Evolutionary conservation across 2,113 vertebrate species (phyloP), one percentile per base, ranked within the genome.

Genomic region (Nothocercus nigrocapillus): DNA sequence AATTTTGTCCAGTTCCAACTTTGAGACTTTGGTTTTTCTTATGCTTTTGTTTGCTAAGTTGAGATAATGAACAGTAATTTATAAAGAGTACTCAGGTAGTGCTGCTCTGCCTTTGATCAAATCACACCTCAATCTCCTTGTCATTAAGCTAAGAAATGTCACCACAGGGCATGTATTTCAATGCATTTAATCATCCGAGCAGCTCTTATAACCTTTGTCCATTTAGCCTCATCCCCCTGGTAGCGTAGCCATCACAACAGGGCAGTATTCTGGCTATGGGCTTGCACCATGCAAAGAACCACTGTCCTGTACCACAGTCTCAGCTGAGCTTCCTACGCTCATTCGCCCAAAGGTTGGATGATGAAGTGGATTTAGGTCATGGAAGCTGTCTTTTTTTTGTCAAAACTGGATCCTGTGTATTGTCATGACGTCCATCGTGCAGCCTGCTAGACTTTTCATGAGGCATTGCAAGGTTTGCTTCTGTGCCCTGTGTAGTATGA

Each of bases 41-140:
- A 68, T 73, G 53, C 36, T 82, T 89, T 88, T 94, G 5, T 91
- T 87, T 89, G 47, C 38, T 73, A 56, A 72, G 15, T 64, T 89
- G 53, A 89, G 77, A n/a, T 90, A 84, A 86, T 63, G 36, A 91
- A 79, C 30, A 92, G n/a, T 40, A 7, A 67, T 81, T 79, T 87
- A 49, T 45, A 38, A 80, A 80, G n/a, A 81, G 47, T 73, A 34
- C 19, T 88, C 28, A 76, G 58, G 82, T 67, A 79, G 28, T 19
- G 22, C 32, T 84, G 8, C 24, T 27, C 14, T 79, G 59, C 12
- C 53, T 94, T 75, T 92, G 25, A 82, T 84, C 70, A 76, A 91
- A 62, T 30, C 11, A 34, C 67, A 44, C 58, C 22, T 73, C 11
- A 22, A 47, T 56, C 28, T 63, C 14, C 36, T 77, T 86, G 49